Evolutionary conservation across 2,888 invertebrate genomes (phyloP), one percentile per base, ranked within the genome.

Genomic region (Pyralis farinalis): DNA sequence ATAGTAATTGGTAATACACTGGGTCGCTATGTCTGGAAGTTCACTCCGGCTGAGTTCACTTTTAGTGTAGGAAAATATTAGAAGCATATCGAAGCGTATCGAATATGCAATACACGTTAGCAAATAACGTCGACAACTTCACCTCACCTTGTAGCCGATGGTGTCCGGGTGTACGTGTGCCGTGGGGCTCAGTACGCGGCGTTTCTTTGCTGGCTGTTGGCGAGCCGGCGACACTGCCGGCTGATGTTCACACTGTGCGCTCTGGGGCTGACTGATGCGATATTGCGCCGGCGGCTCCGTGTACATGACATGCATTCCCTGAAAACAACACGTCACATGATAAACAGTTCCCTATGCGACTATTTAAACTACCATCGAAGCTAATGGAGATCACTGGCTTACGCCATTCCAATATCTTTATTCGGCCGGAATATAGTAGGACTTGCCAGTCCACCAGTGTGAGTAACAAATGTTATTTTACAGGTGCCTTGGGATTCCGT

Each of bases 261-360:
- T 71, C 67, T 70, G 71, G 54, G 76, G 78, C 73, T 84, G 79
- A 82, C 71, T 85, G 79, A 67, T 84, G 82, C 77, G 80, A 76
- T 85, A 80, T 73, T 78, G 84, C 70, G 71, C 73, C 71, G 74
- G 65, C 80, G 72, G 78, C 79, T 86, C 89, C 74, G 93, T 93
- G 93, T 93, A 94, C 94, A 94, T 95, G 94, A 94, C 94, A 94
- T 92, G 94, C 94, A 93, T 93, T 93, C 94, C 94, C 94, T 95
- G 87, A 12, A 8, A 22, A 47, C 34, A 44, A 53, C 33, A 38
- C 42, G 6, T 6, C 16, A 12, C 3, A 12, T 28, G 20, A 38
- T 28, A n/a, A n/a, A n/a, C n/a, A n/a, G n/a, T n/a, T n/a, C n/a
- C n/a, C n/a, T n/a, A n/a, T n/a, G n/a, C n/a, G n/a, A n/a, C n/a